Evolutionary conservation across 2,113 vertebrate species (phyloP), one percentile per base, ranked within the genome.

Genomic region (Centropristis striata): DNA sequence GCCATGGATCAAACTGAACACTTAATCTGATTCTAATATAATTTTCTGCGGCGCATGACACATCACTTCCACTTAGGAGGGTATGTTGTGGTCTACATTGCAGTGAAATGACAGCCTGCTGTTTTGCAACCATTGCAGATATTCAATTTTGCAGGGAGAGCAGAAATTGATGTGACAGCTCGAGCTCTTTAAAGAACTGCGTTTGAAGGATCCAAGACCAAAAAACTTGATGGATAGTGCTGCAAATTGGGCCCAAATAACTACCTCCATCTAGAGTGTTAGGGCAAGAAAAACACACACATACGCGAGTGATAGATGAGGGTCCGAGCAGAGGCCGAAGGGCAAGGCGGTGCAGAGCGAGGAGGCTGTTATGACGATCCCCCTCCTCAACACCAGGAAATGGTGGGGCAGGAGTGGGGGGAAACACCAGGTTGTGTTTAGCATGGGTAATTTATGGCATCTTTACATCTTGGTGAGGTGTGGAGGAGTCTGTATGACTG

Each of bases 261-360:
- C 70, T 71, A 80, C 36, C 27, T 78, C 81, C 51, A 74, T 78
- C 39, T 65, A 28, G 63, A 77, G 72, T 65, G 73, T 85, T 73
- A 66, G 5, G 1, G 53, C 60, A 87, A 89, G 81, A 77, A 88
- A 93, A 88, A 91, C 80, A 84, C 81, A 80, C 73, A 78, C 54
- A 58, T 54, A 44, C 21, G 18, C 13, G 83, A 73, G 71, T 92
- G 90, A 94, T 88, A 75, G 83, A 93, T 88, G 90, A 81, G 86
- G 75, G 83, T 71, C 73, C 1, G 78, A 80, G 87, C 79, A 90
- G 80, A 90, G 85, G 92, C 80, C 69, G 64, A 84, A 91, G 90
- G 90, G 86, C 88, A 88, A 46, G 77, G 85, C 15, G 57, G 70
- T 58, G 80, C 72, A 49, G 66, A 78, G 79, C 28, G 37, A 81